phyloP scores from a whole-genome alignment of 2,888 invertebrate species.

The Micropterix aruncella region DNA sequence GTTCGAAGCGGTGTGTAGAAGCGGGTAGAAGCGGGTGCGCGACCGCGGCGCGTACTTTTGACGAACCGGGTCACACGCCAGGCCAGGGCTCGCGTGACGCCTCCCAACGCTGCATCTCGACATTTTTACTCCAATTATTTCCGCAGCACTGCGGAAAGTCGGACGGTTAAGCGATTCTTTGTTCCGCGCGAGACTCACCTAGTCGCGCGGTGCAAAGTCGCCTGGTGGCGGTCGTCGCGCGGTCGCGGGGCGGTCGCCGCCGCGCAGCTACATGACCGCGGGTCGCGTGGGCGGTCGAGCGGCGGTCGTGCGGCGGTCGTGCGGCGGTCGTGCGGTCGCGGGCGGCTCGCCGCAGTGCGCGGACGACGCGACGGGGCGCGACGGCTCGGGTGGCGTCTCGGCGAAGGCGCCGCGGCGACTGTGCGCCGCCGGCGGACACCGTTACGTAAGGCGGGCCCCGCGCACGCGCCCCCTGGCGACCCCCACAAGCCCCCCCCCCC shows the following conservation, averaged over 20 bases:
- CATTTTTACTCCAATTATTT: no score
- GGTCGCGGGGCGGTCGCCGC: slow-evolving; percentile 6
- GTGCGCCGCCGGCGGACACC: slow-evolving; percentile 10
- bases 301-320: neutral
- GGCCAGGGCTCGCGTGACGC: no score
- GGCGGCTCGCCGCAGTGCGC: slow-evolving; percentile 11
- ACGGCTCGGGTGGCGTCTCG: slow-evolving; percentile 16
- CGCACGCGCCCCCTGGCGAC: slow-evolving; percentile 7
- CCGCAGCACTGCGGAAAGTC: no score
- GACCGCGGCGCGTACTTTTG: no score
- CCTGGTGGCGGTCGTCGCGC: neutral
- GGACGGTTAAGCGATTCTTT: neutral
- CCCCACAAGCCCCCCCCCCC: slow-evolving; percentile 5
- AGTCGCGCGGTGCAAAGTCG: neutral
- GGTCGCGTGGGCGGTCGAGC: neutral
- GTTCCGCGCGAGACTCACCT: neutral
- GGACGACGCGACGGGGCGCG: slow-evolving; percentile 15
- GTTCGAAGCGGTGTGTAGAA: no score
- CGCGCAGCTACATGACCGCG: slow-evolving; percentile 3
- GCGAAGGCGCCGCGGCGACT: slow-evolving; percentile 13
- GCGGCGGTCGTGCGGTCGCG: neutral
- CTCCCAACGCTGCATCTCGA: no score
- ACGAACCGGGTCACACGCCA: no score
- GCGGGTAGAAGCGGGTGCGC: no score
- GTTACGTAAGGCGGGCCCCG: slow-evolving; percentile 13